Conservation (phyloP, 2,113 vertebrate species). For the Myotis brandtii region DNA sequence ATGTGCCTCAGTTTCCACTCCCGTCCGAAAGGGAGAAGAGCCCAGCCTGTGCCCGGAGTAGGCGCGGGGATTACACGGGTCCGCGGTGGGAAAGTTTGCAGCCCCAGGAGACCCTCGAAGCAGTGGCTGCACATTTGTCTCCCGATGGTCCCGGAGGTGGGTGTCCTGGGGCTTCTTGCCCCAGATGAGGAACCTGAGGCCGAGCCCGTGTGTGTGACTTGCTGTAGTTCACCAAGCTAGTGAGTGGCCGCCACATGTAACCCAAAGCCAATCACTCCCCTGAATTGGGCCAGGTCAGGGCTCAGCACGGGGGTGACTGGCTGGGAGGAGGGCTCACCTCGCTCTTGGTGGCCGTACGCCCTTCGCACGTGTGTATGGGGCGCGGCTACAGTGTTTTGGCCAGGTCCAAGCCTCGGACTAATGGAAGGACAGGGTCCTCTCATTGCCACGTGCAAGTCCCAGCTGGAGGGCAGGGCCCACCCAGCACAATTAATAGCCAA, state of each 20-base stretch:
- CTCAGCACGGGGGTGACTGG: neutral
- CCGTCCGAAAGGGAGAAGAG: neutral
- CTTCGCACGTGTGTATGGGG: too few relatives aligned
- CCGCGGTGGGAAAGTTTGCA: neutral
- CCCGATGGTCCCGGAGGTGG: neutral
- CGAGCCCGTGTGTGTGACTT: neutral
- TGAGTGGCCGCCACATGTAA: neutral
- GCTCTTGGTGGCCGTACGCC: too few relatives aligned
- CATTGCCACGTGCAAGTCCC: too few relatives aligned
- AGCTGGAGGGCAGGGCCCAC: too few relatives aligned
- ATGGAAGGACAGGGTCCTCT: too few relatives aligned
- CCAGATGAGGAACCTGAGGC: neutral
- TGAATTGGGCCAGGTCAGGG: neutral
- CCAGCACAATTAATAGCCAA: too few relatives aligned
- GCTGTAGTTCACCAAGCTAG: neutral
- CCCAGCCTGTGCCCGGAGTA: neutral
- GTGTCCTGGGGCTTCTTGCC: neutral
- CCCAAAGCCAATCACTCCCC: neutral
- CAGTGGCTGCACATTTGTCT: neutral
- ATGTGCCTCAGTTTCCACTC: neutral
- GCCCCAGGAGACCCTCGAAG: neutral
- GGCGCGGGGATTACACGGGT: fast-evolving
- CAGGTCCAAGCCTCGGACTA: too few relatives aligned
- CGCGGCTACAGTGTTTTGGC: too few relatives aligned
- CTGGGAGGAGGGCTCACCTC: too few relatives aligned